phyloP scores from a whole-genome alignment of 2,888 invertebrate species.

The Endotricha flammealis region DNA sequence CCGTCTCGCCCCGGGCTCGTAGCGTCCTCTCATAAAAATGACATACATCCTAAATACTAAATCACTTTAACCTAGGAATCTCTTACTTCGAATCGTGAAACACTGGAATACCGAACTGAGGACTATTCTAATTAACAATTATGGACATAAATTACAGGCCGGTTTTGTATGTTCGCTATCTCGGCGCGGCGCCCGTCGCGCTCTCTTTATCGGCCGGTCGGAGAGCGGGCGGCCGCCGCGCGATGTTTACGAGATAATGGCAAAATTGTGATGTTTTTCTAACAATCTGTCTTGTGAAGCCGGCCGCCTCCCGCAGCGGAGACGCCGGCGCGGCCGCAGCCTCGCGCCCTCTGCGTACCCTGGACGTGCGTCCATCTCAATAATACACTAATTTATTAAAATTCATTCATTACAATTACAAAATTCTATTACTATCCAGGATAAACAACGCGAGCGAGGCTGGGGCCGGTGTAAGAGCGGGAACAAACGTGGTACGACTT shows the following conservation, averaged over 20 bases:
- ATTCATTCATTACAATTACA: conserved; percentile 14
- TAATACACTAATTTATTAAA: conserved; percentile 17
- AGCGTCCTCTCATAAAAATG: conserved; percentile 65
- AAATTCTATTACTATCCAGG: conserved; percentile 24
- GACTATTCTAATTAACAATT: conserved; percentile 64
- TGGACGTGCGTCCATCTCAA: conserved; percentile 25
- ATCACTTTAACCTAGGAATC: conserved; percentile 74
- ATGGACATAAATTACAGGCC: conserved; percentile 71
- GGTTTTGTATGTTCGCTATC: conserved; percentile 55
- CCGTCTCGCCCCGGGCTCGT: conserved; percentile 37
- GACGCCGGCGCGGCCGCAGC: conserved; percentile 17
- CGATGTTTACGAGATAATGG: conserved; percentile 65
- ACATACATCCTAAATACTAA: conserved; percentile 70
- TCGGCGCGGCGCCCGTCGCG: conserved; percentile 55
- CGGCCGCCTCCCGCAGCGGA: conserved; percentile 23
- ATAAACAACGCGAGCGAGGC: conserved; percentile 35
- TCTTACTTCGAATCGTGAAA: conserved; percentile 68
- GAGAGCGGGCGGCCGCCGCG: conserved; percentile 51
- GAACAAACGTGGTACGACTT: conserved; percentile 20
- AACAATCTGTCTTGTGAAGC: conserved; percentile 30
- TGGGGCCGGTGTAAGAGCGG: conserved; percentile 25
- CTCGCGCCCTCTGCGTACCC: conserved; percentile 25
- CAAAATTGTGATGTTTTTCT: conserved; percentile 77
- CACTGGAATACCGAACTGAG: conserved; percentile 67
- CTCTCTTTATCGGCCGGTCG: conserved; percentile 66